phyloP scores from a whole-genome alignment of 2,113 vertebrate species.

The Coturnix japonica region DNA sequence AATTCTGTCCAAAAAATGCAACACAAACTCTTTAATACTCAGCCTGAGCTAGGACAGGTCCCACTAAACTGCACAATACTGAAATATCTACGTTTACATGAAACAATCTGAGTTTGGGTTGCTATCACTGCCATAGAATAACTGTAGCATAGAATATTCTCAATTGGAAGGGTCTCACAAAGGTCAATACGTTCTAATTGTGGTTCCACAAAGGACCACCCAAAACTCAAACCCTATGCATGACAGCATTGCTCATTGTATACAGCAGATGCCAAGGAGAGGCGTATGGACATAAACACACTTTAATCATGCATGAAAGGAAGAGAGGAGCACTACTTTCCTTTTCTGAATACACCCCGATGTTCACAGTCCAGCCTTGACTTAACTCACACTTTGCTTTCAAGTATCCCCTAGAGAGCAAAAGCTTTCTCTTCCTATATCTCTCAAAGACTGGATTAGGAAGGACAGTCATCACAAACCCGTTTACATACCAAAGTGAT shows the following conservation, averaged over 20 bases:
- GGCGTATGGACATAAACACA: neutral
- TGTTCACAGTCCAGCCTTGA: rapidly evolving
- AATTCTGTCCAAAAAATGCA: neutral
- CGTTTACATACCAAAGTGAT: neutral
- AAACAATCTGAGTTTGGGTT: neutral
- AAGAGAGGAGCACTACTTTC: neutral
- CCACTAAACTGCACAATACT: neutral
- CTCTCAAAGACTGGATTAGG: neutral
- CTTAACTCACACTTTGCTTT: neutral
- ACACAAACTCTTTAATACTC: neutral
- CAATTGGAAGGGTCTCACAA: neutral
- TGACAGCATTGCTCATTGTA: neutral
- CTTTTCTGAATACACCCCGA: neutral
- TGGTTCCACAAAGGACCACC: neutral
- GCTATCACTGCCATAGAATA: neutral
- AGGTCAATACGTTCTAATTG: neutral
- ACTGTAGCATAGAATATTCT: neutral
- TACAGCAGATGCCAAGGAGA: neutral
- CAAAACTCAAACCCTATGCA: neutral
- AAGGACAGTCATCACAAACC: neutral
- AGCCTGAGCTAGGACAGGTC: neutral
- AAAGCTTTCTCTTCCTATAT: neutral
- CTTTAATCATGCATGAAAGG: rapidly evolving
- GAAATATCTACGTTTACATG: neutral
- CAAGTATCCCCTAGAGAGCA: neutral